These are phyloP conservation scores for Idaea straminata DNA, from an alignment of 2,888 invertebrate species.

Conservation along the genomic window DNA sequence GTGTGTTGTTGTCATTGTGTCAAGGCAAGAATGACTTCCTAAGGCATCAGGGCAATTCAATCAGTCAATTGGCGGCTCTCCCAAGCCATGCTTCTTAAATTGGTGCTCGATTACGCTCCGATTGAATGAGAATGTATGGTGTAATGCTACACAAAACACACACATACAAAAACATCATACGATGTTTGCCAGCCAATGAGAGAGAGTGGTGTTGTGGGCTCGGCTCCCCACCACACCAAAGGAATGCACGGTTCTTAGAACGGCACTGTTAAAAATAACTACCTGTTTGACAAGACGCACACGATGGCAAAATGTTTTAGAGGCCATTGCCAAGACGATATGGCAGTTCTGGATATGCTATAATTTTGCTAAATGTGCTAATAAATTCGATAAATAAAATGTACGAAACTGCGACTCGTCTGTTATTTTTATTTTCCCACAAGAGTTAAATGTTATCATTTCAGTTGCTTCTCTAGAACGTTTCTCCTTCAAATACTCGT, in stretches of 20 bases:
- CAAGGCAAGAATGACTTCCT: slow-evolving; percentile 64
- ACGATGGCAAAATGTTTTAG: slow-evolving; percentile 50
- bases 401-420: neutral
- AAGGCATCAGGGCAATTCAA: slow-evolving; percentile 69
- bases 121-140: slow-evolving; percentile 54
- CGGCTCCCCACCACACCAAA: slow-evolving; percentile 68
- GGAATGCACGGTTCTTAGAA: slow-evolving; percentile 72
- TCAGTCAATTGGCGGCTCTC: slow-evolving; percentile 54
- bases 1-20: slow-evolving; percentile 43
- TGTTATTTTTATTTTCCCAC: neutral
- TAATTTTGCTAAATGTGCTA: neutral
- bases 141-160: slow-evolving; percentile 43
- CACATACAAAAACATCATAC: slow-evolving; percentile 72
- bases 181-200: slow-evolving; percentile 67
- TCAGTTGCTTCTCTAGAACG: neutral
- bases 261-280: slow-evolving; percentile 76
- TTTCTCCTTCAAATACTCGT: neutral
- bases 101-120: slow-evolving; percentile 62
- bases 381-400: slow-evolving; percentile 3
- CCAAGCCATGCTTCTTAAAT: slow-evolving; percentile 60
- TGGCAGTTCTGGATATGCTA: slow-evolving; percentile 20
- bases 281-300: slow-evolving; percentile 65
- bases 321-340: slow-evolving; percentile 60
- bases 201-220: slow-evolving; percentile 66
- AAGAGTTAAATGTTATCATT: neutral